Evolutionary conservation across 2,797 vertebrate genomes (phyloP).

Genomic region (Dryobates pubescens): DNA sequence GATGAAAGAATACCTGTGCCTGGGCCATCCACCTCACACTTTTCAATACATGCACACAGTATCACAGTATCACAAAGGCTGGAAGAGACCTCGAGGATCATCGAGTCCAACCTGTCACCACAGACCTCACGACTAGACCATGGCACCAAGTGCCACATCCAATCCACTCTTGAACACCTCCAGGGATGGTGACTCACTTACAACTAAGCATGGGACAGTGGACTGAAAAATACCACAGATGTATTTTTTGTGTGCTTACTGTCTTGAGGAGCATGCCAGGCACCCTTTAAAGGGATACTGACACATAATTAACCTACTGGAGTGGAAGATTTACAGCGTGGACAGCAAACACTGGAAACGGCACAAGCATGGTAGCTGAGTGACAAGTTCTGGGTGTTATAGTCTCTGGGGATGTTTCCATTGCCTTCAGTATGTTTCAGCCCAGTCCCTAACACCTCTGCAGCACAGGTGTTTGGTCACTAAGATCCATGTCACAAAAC

Average conservation of each 20-base stretch:
- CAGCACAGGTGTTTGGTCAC: background rate
- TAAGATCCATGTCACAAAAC: background rate
- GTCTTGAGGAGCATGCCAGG: background rate
- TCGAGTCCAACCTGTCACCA: too few species aligned
- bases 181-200: constrained; percentile 38
- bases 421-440: background rate
- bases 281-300: background rate
- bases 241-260: constrained; percentile 5
- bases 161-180: too few species aligned
- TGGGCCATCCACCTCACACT: constrained; percentile 35
- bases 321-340: background rate
- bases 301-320: background rate
- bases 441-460: background rate
- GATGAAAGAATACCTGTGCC: background rate
- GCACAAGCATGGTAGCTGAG: background rate
- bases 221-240: background rate
- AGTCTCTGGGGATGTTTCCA: background rate
- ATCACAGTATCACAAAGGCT: too few species aligned
- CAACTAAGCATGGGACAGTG: background rate
- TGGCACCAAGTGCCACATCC: too few species aligned
- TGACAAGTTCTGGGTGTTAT: background rate
- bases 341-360: background rate
- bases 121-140: too few species aligned
- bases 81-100: too few species aligned
- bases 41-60: background rate